phyloP scores from a whole-genome alignment of 2,888 invertebrate species.

The Harpalus rufipes region DNA sequence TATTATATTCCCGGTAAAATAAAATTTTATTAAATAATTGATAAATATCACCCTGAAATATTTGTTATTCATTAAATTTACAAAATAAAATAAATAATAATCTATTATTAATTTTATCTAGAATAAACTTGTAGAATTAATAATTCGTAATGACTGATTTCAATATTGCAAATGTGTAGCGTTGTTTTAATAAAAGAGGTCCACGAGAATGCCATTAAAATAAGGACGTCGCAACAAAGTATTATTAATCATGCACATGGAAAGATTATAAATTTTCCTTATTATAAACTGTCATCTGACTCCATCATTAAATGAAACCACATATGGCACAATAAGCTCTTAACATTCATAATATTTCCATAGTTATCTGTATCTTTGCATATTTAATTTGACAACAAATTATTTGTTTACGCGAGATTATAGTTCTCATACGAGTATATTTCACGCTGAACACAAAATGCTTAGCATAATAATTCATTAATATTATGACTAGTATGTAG shows the following conservation, averaged over 20 bases:
- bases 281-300: constrained; percentile 33
- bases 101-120: too few species aligned
- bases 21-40: too few species aligned
- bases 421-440: neutral
- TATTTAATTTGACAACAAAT: neutral
- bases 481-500: too few species aligned
- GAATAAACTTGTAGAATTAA: neutral
- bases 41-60: too few species aligned
- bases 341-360: constrained; percentile 24
- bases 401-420: neutral
- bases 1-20: too few species aligned
- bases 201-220: constrained; percentile 44
- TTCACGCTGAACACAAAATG: neutral
- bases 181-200: constrained; percentile 17
- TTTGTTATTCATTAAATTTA: too few species aligned
- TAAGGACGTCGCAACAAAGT: constrained; percentile 51
- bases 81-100: too few species aligned
- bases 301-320: constrained; percentile 30
- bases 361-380: constrained; percentile 1
- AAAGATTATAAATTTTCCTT: constrained; percentile 59
- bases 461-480: neutral
- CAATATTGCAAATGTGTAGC: constrained; percentile 11
- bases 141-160: neutral
- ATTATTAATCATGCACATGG: constrained; percentile 56
- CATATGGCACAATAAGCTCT: constrained; percentile 46